Evolutionary conservation across 2,888 invertebrate genomes (phyloP).

Genomic region (Philereme transversata): DNA sequence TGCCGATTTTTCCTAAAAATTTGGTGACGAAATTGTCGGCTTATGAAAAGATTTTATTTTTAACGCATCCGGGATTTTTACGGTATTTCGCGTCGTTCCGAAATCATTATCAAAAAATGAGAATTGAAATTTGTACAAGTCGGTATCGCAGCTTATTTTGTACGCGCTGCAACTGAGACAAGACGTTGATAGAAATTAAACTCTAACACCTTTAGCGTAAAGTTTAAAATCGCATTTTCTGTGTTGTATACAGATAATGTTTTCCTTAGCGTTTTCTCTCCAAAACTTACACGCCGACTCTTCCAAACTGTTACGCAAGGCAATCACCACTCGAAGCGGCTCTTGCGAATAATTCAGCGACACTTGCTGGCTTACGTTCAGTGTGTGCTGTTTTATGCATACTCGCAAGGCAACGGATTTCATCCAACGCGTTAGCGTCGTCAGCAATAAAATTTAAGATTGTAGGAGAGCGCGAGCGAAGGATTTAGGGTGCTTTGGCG

Average conservation of each 20-base stretch:
- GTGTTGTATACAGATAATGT: conserved; percentile 11
- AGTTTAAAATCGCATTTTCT: conserved; percentile 3
- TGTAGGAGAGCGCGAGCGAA: conserved; percentile 25
- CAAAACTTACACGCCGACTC: conserved; percentile 14
- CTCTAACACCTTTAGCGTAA: background rate
- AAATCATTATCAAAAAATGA: conserved; percentile 11
- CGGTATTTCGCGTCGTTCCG: conserved; percentile 6
- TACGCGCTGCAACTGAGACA: background rate
- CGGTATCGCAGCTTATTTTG: conserved; percentile 1
- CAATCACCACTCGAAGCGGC: conserved; percentile 32
- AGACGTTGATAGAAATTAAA: background rate
- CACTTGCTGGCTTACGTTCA: conserved; percentile 31
- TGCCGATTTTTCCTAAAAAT: conserved; percentile 22
- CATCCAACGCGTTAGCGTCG: conserved; percentile 32
- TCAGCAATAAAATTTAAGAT: conserved; percentile 39
- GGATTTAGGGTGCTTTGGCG: conserved; percentile 37
- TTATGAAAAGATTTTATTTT: conserved; percentile 19
- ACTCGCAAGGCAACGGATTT: conserved; percentile 32
- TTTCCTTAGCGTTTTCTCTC: conserved; percentile 6
- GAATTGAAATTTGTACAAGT: conserved; percentile 10
- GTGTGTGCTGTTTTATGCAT: conserved; percentile 36
- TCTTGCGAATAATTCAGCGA: conserved; percentile 35
- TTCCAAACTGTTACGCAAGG: conserved; percentile 28
- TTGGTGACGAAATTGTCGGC: conserved; percentile 2
- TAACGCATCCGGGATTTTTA: conserved; percentile 6